phyloP scores from a whole-genome alignment of 2,113 vertebrate species.

The Sigmodon hispidus region DNA sequence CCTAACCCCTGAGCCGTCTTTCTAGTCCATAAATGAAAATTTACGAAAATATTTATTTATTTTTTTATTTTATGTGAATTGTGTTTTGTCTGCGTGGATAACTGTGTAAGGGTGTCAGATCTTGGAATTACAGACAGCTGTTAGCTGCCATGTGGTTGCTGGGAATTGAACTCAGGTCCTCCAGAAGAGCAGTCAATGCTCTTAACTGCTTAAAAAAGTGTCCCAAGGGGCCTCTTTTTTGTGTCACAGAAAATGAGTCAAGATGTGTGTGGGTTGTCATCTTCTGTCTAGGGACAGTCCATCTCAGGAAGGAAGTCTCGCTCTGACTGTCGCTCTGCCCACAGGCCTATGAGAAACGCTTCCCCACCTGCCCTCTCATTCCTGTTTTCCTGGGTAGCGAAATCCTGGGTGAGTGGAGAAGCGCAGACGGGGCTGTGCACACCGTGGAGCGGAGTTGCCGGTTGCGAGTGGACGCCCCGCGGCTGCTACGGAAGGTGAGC shows the following conservation, averaged over 20 bases:
- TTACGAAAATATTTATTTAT: too few relatives aligned
- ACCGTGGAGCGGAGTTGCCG: constrained; percentile 89
- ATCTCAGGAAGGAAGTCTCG: background rate
- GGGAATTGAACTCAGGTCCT: too few relatives aligned
- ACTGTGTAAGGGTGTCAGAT: too few relatives aligned
- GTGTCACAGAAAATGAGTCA: background rate
- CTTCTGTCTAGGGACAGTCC: background rate
- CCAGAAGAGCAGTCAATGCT: too few relatives aligned
- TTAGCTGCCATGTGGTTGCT: too few relatives aligned
- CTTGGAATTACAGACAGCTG: too few relatives aligned
- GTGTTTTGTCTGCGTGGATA: too few relatives aligned
- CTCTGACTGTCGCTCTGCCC: background rate
- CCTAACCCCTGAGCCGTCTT: too few relatives aligned
- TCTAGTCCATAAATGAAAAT: too few relatives aligned
- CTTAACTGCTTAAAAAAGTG: too few relatives aligned
- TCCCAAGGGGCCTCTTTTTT: too few relatives aligned
- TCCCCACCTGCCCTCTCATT: constrained; percentile 90
- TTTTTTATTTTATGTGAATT: too few relatives aligned
- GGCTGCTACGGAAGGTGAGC: constrained; percentile 89
- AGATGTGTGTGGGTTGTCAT: background rate
- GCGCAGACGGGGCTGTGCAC: constrained; percentile 85
- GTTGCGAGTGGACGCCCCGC: constrained; percentile 89
- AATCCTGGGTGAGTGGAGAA: constrained; percentile 85
- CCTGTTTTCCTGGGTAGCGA: constrained; percentile 91
- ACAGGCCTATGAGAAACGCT: constrained; percentile 91